Evolutionary conservation across 2,113 vertebrate genomes (phyloP), one percentile per base, ranked within the genome.

Genomic region (Oryctolagus cuniculus): DNA sequence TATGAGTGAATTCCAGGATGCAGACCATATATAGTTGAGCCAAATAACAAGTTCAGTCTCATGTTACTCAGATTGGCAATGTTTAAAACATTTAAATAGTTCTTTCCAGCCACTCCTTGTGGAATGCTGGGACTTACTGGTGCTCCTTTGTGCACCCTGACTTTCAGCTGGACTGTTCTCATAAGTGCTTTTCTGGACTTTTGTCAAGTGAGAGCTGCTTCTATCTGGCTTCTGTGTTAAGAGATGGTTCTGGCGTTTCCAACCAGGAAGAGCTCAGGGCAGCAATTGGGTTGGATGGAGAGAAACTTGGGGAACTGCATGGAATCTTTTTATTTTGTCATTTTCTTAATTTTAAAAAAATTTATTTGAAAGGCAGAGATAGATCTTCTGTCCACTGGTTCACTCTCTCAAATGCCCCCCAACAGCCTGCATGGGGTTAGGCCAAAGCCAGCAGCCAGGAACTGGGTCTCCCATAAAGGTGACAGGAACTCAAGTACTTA

Each of bases 1-100:
- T 94, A 49, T 31, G 80, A 94, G 85, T 87, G 53, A 58, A 95
- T 97, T 87, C 94, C 91, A 96, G 81, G 88, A 90, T 69, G 61
- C 91, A 92, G 90, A 94, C 95, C 93, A 92, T 87, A 93, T 85
- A 93, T 84, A 95, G 94, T 74, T 27, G 58, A 93, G 49, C 93
- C 82, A 92, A 97, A 94, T 90, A 95, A 81, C 73, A 78, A 96
- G 87, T 91, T 79, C 19, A 4, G 83, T 61, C 34, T 95, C 86
- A 25, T 91, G 89, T 87, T 89, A 73, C 90, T 93, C 83, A 36
- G 51, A 53, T 75, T 93, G 95, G 89, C 83, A 91, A 75, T 13
- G 34, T 86, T 89, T 27, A 79, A 80, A 90, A 85, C 86, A 27
- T 44, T 72, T 53, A 22, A 78, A 74, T 72, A n/a, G 36, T 85